These are phyloP conservation scores for Drosophila neocordata DNA, from an alignment of 1,140 invertebrate species.

Conservation along the genomic window DNA sequence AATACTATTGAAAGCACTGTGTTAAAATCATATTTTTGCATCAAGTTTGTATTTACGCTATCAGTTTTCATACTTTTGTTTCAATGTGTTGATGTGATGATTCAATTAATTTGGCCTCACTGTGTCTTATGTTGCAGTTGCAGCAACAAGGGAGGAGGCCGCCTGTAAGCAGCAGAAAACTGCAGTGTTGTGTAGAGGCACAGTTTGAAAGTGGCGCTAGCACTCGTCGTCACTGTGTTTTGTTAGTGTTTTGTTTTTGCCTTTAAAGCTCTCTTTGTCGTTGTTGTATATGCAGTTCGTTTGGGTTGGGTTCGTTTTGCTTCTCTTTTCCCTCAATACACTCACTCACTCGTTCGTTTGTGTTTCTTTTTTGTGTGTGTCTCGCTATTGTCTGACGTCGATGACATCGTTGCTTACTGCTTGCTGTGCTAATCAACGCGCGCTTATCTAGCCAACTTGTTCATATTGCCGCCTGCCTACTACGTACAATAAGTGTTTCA, in stretches of 20 bases:
- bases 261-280: constrained; percentile 12
- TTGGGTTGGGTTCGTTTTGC: constrained; percentile 2
- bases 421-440: constrained; percentile 59
- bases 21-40: no score
- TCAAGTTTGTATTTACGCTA: no score
- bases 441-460: constrained; percentile 71
- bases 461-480: constrained; percentile 9
- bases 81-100: not conserved
- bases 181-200: not conserved
- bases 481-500: not conserved
- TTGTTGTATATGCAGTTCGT: constrained; percentile 1
- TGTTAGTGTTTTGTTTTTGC: not conserved
- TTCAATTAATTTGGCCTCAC: constrained; percentile 10
- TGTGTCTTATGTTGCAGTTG: constrained; percentile 31
- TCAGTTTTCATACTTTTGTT: not conserved
- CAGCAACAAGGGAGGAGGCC: not conserved
- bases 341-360: constrained; percentile 62
- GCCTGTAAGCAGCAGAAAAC: not conserved
- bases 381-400: constrained; percentile 68
- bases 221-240: not conserved
- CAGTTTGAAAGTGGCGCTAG: constrained; percentile 7
- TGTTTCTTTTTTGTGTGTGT: constrained; percentile 6
- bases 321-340: constrained; percentile 30
- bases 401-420: constrained; percentile 20
- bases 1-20: no score